phyloP scores from a whole-genome alignment of 2,113 vertebrate genomes.

The Triplophysa rosa region DNA sequence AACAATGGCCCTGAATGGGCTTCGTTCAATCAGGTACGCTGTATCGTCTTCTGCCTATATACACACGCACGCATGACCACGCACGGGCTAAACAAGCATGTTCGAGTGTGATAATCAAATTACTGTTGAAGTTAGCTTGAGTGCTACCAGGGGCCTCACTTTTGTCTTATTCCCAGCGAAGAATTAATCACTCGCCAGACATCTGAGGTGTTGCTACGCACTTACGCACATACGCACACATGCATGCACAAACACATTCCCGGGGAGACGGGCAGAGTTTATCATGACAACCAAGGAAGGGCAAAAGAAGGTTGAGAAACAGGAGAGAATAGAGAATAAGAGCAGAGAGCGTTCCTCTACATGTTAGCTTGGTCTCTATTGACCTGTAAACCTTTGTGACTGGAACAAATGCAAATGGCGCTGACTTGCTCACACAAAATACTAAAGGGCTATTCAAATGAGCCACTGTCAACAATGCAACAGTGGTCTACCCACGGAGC shows the following conservation, averaged over 20 bases:
- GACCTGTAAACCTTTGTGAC: slow-evolving; percentile 96
- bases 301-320: slow-evolving; percentile 52
- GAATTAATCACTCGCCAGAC: slow-evolving; percentile 56
- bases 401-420: slow-evolving; percentile 96
- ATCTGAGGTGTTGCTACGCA: slow-evolving; percentile 53
- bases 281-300: slow-evolving; percentile 64
- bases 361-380: slow-evolving; percentile 83
- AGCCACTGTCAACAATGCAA: slow-evolving; percentile 84
- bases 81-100: slow-evolving; percentile 55
- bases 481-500: slow-evolving; percentile 77
- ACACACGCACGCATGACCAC: slow-evolving; percentile 52
- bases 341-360: slow-evolving; percentile 59
- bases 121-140: slow-evolving; percentile 57
- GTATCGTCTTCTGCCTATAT: slow-evolving; percentile 40
- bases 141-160: slow-evolving; percentile 59
- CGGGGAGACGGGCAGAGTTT: slow-evolving; percentile 52
- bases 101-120: slow-evolving; percentile 68
- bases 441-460: slow-evolving; percentile 87
- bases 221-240: slow-evolving; percentile 41
- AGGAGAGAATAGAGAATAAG: slow-evolving; percentile 49
- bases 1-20: slow-evolving; percentile 51
- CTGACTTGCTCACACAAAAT: slow-evolving; percentile 88
- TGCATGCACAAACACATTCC: slow-evolving; percentile 49
- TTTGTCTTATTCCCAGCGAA: slow-evolving; percentile 58
- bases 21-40: slow-evolving; percentile 54